Evolutionary conservation across 2,888 invertebrate genomes (phyloP).

Genomic region (Gibbula magus): DNA sequence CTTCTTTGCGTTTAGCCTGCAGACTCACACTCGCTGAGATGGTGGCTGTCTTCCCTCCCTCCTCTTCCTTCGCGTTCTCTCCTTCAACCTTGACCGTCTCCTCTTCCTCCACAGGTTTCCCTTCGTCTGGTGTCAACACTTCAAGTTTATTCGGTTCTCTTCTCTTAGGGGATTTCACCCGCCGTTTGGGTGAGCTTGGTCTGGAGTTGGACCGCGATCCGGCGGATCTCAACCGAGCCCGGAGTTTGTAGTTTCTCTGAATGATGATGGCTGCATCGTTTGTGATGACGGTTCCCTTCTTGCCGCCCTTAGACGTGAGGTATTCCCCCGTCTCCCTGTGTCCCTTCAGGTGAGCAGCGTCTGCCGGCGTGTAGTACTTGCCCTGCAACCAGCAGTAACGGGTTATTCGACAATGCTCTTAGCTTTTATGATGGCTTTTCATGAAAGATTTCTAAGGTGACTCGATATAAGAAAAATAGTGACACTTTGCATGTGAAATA

Average conservation of each 20-base stretch:
- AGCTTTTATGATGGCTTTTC: no score
- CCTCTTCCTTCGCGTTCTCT: conserved; percentile 24
- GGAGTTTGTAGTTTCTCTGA: conserved; percentile 33
- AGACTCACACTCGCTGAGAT: not conserved
- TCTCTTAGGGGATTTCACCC: not conserved
- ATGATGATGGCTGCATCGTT: conserved; percentile 49
- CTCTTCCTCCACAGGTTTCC: not conserved
- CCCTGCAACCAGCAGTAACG: conserved; percentile 76
- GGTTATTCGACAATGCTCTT: no score
- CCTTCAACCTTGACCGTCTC: not conserved
- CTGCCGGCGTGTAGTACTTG: conserved; percentile 90
- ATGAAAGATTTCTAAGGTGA: no score
- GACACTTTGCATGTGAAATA: no score
- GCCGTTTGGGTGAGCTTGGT: not conserved
- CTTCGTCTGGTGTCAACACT: conserved; percentile 2
- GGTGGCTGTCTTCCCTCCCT: not conserved
- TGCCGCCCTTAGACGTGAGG: conserved; percentile 91
- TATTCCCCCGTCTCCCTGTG: conserved; percentile 94
- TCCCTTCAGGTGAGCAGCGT: conserved; percentile 90
- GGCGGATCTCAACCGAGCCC: not conserved
- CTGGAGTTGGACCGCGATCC: not conserved
- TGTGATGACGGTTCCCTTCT: conserved; percentile 84
- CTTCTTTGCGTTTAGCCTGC: not conserved
- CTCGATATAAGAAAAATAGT: no score
- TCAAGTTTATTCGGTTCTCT: not conserved